These are phyloP conservation scores for Sakesphorus luctuosus DNA, from an alignment of 2,113 vertebrate species.

Conservation along the genomic window DNA sequence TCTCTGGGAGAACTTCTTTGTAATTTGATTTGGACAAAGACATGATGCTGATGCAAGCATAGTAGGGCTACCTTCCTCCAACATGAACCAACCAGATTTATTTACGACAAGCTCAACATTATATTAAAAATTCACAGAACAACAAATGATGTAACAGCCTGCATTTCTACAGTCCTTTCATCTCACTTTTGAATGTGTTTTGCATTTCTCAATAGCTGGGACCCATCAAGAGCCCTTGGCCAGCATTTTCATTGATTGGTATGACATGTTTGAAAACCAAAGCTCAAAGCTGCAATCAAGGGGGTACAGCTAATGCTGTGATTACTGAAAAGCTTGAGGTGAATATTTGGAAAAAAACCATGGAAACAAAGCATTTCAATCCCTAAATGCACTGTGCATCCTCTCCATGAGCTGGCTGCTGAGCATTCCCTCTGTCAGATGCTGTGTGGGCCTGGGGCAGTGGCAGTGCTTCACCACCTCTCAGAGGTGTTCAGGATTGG, in stretches of 20 bases:
- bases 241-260: background rate
- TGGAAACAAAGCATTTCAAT: background rate
- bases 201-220: background rate
- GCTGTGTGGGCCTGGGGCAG: background rate
- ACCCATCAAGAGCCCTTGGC: background rate
- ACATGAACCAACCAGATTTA: background rate
- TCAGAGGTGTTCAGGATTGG: background rate
- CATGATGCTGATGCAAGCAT: background rate
- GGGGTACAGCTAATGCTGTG: slow-evolving; percentile 1
- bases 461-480: background rate
- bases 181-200: background rate
- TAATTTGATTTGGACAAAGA: slow-evolving; percentile 20
- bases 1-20: background rate
- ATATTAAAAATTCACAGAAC: background rate
- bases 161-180: background rate
- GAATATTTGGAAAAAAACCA: background rate
- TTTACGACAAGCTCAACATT: background rate
- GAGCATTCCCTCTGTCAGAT: background rate
- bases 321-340: slow-evolving; percentile 21
- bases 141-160: background rate
- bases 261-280: slow-evolving; percentile 6
- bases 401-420: background rate
- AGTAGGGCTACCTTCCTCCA: background rate
- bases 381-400: background rate
- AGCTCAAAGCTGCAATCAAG: slow-evolving; percentile 29